A percentile compares a stretch with the other conserved stretches of the same genome.
phyloP scores from a whole-genome alignment of 2,797 vertebrate genomes.

The Argya squamiceps region DNA sequence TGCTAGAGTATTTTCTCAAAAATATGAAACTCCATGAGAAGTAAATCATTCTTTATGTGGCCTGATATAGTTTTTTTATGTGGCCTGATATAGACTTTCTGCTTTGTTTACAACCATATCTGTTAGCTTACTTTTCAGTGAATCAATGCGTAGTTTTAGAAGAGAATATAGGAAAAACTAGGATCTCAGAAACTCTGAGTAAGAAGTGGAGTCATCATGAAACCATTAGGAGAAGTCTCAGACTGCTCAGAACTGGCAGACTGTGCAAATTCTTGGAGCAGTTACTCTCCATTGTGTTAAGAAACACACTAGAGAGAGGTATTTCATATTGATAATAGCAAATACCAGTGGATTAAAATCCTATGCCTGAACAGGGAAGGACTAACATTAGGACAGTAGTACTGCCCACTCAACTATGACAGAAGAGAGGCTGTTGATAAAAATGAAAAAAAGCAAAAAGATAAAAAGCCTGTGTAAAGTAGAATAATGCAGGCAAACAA shows the following conservation, averaged over 20 bases:
- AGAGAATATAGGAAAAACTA: background rate
- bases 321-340: background rate
- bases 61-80: background rate
- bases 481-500: background rate
- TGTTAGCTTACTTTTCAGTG: background rate
- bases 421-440: background rate
- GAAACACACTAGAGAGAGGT: background rate
- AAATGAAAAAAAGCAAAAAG: background rate
- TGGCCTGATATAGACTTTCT: background rate
- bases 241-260: background rate
- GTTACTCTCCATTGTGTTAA: background rate
- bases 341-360: background rate
- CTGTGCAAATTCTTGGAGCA: background rate
- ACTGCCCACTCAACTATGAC: accelerated
- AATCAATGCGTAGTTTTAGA: background rate
- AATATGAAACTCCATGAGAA: background rate
- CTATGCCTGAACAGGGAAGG: background rate
- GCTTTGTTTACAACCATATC: background rate
- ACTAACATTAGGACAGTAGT: background rate
- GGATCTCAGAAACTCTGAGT: background rate
- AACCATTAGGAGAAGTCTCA: background rate
- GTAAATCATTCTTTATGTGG: background rate
- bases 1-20: background rate
- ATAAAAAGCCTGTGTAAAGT: background rate
- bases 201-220: background rate